phyloP scores from a whole-genome alignment of 2,797 vertebrate species.

The Onychomys leucogaster region DNA sequence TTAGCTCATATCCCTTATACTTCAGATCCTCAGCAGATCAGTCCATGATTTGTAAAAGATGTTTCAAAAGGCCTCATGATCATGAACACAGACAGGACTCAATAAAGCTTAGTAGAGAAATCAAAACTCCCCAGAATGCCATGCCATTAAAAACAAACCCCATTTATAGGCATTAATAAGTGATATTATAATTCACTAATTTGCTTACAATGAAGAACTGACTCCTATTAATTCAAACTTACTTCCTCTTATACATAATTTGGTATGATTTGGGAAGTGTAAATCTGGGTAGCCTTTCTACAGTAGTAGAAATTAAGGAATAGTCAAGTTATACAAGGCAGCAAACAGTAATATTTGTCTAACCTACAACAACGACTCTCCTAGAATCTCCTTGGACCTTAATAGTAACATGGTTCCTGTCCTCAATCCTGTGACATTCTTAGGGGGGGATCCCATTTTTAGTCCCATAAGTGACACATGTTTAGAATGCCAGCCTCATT shows the following conservation, averaged over 20 bases:
- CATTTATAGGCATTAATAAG: background rate
- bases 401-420: background rate
- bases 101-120: background rate
- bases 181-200: slow-evolving; percentile 33
- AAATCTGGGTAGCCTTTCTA: background rate
- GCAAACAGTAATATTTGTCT: background rate
- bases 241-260: background rate
- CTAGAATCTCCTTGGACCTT: background rate
- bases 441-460: background rate
- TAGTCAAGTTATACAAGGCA: background rate
- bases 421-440: background rate
- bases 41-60: background rate
- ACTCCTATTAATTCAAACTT: background rate
- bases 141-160: background rate
- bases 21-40: background rate
- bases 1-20: background rate
- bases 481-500: background rate
- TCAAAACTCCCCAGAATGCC: slow-evolving; percentile 39
- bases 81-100: background rate
- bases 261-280: background rate
- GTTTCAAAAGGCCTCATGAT: background rate
- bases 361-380: background rate
- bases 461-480: background rate
- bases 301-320: background rate
- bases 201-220: background rate